Percentiles rank a stretch among this genome's conserved stretches.
phyloP scores from a whole-genome alignment of 2,797 vertebrate genomes.

The Hafferia zeledoni region DNA sequence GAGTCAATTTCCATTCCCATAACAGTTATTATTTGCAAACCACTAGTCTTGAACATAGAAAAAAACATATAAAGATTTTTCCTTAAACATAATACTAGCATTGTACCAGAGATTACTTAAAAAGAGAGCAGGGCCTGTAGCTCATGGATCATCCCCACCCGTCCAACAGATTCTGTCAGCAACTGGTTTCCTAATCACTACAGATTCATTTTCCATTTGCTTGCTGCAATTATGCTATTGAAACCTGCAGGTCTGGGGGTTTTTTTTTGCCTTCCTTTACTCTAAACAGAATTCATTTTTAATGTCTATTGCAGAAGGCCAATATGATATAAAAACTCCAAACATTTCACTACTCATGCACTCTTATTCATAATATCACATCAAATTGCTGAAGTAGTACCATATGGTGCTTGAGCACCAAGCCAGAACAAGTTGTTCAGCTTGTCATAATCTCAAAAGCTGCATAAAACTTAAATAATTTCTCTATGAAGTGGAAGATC shows the following conservation, averaged over 20 bases:
- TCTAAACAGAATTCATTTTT: constrained; percentile 45
- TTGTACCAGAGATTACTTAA: not conserved
- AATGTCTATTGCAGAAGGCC: constrained; percentile 64
- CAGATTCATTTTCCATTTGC: not conserved
- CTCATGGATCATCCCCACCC: not conserved
- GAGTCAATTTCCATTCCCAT: not conserved
- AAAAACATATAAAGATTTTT: not conserved
- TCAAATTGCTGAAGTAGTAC: constrained; percentile 72
- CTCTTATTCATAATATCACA: constrained; percentile 74
- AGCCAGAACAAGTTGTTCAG: constrained; percentile 71
- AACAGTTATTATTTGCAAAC: not conserved
- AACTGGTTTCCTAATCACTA: not conserved
- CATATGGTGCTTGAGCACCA: constrained; percentile 67
- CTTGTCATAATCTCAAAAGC: constrained; percentile 72
- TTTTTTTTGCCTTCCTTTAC: not conserved
- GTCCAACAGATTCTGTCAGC: not conserved
- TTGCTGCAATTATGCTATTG: not conserved
- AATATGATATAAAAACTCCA: constrained; percentile 62
- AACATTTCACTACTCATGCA: constrained; percentile 71
- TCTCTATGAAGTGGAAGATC: constrained; percentile 72
- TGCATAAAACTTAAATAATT: constrained; percentile 74
- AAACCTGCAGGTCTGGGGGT: not conserved
- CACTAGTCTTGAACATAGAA: not conserved
- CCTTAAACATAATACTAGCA: not conserved
- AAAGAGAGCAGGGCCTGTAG: not conserved